phyloP scores from a whole-genome alignment of 2,797 vertebrate genomes.

The Sebastes glaucus region DNA sequence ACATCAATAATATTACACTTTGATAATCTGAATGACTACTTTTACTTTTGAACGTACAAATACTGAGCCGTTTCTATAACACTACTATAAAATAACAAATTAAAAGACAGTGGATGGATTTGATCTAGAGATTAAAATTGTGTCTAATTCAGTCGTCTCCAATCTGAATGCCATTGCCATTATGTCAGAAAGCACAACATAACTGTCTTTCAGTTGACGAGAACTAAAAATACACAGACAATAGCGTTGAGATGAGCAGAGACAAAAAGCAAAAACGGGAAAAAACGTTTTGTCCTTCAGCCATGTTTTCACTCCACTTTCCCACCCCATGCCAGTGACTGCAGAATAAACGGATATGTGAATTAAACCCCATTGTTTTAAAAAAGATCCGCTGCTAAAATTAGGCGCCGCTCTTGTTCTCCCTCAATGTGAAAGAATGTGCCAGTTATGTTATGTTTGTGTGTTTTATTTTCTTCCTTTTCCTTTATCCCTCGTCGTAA shows the following conservation, averaged over 20 bases:
- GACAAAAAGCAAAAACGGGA: slow-evolving; percentile 53
- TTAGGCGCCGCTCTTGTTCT: slow-evolving; percentile 63
- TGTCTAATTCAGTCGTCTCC: slow-evolving; percentile 46
- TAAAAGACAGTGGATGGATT: slow-evolving; percentile 5
- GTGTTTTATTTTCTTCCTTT: slow-evolving; percentile 63
- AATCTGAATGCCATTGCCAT: slow-evolving; percentile 70
- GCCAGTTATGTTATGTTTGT: slow-evolving; percentile 68
- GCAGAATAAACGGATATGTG: slow-evolving; percentile 84
- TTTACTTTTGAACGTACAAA: neutral
- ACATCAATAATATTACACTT: neutral
- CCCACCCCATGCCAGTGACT: slow-evolving; percentile 75
- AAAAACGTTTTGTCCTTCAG: slow-evolving; percentile 81
- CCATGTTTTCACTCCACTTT: slow-evolving; percentile 76
- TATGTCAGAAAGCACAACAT: slow-evolving; percentile 78
- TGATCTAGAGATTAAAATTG: slow-evolving; percentile 23
- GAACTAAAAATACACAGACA: slow-evolving; percentile 86
- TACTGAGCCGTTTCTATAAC: neutral
- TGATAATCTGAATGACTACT: neutral
- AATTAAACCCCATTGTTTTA: slow-evolving; percentile 86
- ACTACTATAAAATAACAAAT: neutral
- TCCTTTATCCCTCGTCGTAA: slow-evolving; percentile 68
- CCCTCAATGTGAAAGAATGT: slow-evolving; percentile 67
- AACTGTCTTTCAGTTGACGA: slow-evolving; percentile 81
- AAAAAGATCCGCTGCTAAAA: slow-evolving; percentile 80
- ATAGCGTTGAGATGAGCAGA: slow-evolving; percentile 83